Evolutionary conservation across 2,797 vertebrate species (phyloP).

Genomic region (Hydrolagus colliei): DNA sequence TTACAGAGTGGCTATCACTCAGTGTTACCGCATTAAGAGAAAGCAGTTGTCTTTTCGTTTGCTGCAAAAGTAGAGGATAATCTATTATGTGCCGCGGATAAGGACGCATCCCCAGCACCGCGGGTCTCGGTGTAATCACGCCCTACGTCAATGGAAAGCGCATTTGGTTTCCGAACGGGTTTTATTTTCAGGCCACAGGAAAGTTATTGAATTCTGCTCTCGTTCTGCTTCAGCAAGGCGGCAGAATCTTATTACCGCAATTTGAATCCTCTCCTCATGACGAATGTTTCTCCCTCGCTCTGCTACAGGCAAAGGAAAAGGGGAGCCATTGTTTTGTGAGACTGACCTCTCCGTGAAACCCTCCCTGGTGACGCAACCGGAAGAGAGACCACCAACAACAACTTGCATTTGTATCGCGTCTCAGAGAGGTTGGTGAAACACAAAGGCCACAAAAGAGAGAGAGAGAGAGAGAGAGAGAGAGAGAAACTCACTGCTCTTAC

Average conservation of each 20-base stretch:
- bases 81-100: background rate
- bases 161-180: background rate
- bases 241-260: slow-evolving; percentile 16
- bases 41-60: background rate
- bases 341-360: too few relatives aligned
- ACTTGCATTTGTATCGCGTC: too few relatives aligned
- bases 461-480: too few relatives aligned
- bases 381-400: too few relatives aligned
- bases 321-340: too few relatives aligned
- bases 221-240: background rate
- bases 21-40: too few relatives aligned
- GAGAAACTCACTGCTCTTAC: too few relatives aligned
- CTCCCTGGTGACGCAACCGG: too few relatives aligned
- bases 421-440: too few relatives aligned
- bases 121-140: background rate
- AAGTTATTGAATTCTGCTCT: background rate
- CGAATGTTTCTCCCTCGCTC: background rate
- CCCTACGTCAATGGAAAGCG: background rate
- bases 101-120: background rate
- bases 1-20: too few relatives aligned
- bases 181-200: background rate
- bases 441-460: too few relatives aligned
- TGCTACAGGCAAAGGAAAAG: too few relatives aligned
- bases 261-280: background rate
- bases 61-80: background rate